These are phyloP conservation scores for Parnassius smintheus DNA, from an alignment of 2,888 invertebrate species.

Conservation along the genomic window DNA sequence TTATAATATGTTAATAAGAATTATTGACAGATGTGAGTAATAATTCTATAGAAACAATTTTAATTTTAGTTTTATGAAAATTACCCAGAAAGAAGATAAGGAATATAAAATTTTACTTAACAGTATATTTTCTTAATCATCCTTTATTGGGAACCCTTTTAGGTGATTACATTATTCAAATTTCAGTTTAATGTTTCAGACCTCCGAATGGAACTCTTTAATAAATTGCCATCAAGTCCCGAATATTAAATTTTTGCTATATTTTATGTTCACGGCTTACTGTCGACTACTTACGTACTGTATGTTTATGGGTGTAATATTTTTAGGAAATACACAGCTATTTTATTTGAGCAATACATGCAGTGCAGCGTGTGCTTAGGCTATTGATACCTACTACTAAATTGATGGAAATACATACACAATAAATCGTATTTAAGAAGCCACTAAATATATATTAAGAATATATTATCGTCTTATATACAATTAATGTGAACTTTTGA, in stretches of 20 bases:
- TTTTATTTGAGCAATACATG: too few species aligned
- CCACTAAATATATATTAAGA: too few species aligned
- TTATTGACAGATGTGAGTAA: neutral
- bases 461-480: too few species aligned
- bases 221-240: neutral
- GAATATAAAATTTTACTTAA: constrained; percentile 4
- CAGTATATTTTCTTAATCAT: neutral
- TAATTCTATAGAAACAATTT: neutral
- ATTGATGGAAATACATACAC: too few species aligned
- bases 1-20: neutral
- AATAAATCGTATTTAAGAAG: too few species aligned
- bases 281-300: too few species aligned
- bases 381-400: too few species aligned
- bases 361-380: too few species aligned
- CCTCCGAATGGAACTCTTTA: constrained; percentile 6
- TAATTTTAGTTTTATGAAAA: neutral
- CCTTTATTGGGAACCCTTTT: constrained; percentile 6
- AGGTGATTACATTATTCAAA: constrained; percentile 23
- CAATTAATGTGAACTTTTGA: too few species aligned
- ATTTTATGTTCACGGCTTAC: neutral
- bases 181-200: constrained; percentile 19
- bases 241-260: neutral
- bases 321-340: too few species aligned
- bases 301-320: too few species aligned
- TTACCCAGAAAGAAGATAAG: too few species aligned